phyloP scores from a whole-genome alignment of 92 coral and sea anemone species.

The Epizoanthus rinbou region DNA sequence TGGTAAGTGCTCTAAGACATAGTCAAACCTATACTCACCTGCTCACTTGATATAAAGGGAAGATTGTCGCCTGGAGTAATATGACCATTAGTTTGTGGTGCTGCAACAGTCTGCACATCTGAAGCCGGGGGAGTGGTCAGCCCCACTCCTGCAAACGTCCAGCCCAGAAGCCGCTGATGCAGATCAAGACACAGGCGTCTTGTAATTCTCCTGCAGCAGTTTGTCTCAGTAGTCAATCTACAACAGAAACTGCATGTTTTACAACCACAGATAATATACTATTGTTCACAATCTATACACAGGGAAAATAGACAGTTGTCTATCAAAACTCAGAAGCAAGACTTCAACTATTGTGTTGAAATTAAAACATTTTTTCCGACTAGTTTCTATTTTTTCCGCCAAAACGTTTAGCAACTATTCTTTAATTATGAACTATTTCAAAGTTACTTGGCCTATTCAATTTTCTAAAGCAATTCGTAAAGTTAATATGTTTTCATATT shows the following conservation, averaged over 20 bases:
- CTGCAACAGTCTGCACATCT: neutral
- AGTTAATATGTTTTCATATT: too few species aligned
- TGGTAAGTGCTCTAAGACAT: neutral
- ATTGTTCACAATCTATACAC: neutral
- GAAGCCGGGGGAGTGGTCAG: constrained; percentile 45
- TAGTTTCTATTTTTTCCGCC: too few species aligned
- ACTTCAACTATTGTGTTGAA: too few species aligned
- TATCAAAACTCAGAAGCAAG: neutral
- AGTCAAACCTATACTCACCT: constrained; percentile 19
- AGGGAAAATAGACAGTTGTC: neutral
- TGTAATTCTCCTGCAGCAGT: constrained; percentile 61
- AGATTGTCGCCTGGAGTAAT: neutral
- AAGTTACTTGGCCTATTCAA: too few species aligned
- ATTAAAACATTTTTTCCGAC: too few species aligned
- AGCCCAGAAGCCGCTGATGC: constrained; percentile 80
- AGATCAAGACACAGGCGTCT: constrained; percentile 83
- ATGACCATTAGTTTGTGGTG: constrained; percentile 7
- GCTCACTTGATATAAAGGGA: constrained; percentile 15
- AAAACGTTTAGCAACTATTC: too few species aligned
- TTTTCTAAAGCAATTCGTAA: too few species aligned
- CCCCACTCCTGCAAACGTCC: constrained; percentile 59
- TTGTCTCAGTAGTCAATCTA: constrained; percentile 47
- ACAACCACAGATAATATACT: neutral
- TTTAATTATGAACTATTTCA: too few species aligned
- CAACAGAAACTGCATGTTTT: neutral